Evolutionary conservation across 2,797 vertebrate species (phyloP).

Genomic region (Cheirogaleus major): DNA sequence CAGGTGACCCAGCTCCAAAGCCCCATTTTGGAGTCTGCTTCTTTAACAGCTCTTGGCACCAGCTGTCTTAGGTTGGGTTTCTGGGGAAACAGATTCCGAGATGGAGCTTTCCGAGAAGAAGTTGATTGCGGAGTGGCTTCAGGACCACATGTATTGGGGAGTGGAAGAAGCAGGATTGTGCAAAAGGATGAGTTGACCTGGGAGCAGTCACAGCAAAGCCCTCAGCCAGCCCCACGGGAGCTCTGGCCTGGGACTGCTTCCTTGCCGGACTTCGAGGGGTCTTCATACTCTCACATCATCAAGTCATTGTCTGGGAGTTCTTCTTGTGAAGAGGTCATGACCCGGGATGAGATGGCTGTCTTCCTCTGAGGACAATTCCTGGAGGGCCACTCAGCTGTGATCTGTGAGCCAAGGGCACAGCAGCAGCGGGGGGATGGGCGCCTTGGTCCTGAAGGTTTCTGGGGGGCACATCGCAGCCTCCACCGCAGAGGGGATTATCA

Average conservation of each 20-base stretch:
- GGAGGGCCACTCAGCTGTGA: background rate
- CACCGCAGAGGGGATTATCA: background rate
- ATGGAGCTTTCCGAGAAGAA: background rate
- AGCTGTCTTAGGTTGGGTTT: background rate
- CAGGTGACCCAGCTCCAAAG: background rate
- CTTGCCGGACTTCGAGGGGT: background rate
- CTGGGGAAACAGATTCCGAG: conserved; percentile 23
- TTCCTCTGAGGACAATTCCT: background rate
- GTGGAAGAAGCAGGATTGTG: background rate
- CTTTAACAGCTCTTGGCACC: background rate
- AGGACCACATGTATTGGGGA: background rate
- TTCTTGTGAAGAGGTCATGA: background rate
- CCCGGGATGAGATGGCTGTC: background rate
- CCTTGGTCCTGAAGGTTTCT: background rate
- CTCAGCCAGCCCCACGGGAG: background rate
- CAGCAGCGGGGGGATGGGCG: background rate
- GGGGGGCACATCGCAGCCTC: background rate
- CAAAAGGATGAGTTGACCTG: background rate
- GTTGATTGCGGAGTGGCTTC: background rate
- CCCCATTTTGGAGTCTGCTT: background rate
- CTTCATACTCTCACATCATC: background rate
- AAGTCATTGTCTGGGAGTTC: background rate
- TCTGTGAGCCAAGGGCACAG: background rate
- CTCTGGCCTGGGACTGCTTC: background rate
- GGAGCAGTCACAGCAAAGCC: too few species aligned